phyloP scores from a whole-genome alignment of 2,113 vertebrate species.

The Theropithecus gelada region DNA sequence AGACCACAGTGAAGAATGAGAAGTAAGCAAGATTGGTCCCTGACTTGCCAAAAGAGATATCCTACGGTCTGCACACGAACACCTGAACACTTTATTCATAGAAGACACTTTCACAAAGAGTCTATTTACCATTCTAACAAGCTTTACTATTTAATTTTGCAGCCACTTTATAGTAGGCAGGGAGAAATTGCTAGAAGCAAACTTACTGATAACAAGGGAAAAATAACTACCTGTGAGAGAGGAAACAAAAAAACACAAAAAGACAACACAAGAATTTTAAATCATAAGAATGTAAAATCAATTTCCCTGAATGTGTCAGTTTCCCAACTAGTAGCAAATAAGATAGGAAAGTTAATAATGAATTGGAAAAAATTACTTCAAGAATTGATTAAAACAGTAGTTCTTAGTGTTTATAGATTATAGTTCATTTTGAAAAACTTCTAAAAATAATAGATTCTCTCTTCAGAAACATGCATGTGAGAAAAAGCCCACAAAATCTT shows the following conservation, averaged over 20 bases:
- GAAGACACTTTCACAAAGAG: neutral
- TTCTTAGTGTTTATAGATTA: neutral
- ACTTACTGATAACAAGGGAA: neutral
- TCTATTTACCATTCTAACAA: neutral
- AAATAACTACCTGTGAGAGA: neutral
- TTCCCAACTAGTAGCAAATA: neutral
- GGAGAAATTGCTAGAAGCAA: slow-evolving; percentile 18
- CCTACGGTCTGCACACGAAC: neutral
- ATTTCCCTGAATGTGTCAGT: neutral
- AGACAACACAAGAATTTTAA: neutral
- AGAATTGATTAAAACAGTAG: neutral
- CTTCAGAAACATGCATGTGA: neutral
- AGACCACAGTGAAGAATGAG: neutral
- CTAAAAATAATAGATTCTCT: neutral
- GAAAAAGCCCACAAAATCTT: neutral
- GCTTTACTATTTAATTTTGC: neutral
- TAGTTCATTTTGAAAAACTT: neutral
- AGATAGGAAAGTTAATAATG: neutral
- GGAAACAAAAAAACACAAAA: neutral
- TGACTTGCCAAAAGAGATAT: neutral
- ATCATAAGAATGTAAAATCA: neutral
- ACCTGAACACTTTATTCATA: neutral
- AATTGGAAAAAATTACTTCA: neutral
- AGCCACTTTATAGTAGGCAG: neutral
- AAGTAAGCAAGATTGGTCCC: neutral